Percentiles rank a stretch among this genome's conserved stretches.
These are phyloP conservation scores for Linnaemya tessellans DNA, from an alignment of 2,888 invertebrate genomes.

Conservation along the genomic window DNA sequence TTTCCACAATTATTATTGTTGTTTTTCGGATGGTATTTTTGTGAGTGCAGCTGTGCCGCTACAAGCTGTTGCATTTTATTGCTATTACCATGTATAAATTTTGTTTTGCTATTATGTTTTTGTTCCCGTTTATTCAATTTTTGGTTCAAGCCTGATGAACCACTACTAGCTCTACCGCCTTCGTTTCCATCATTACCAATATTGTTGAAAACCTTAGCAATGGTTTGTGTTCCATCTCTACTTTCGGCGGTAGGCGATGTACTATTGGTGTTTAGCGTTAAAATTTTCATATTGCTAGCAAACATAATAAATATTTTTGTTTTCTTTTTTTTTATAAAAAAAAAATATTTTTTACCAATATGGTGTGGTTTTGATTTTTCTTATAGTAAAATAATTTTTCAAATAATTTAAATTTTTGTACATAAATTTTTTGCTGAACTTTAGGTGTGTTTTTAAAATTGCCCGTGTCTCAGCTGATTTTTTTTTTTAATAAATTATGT, in stretches of 20 bases:
- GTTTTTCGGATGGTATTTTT: constrained; percentile 63
- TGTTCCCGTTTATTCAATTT: constrained; percentile 67
- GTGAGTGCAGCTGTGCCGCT: constrained; percentile 47
- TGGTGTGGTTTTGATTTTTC: background rate
- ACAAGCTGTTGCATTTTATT: constrained; percentile 62
- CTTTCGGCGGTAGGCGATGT: constrained; percentile 27
- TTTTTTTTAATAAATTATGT: constrained; percentile 25
- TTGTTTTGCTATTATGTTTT: constrained; percentile 68
- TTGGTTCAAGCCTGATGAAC: constrained; percentile 18
- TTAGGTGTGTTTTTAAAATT: constrained; percentile 70
- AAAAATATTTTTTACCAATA: constrained; percentile 16
- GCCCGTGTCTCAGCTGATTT: constrained; percentile 57
- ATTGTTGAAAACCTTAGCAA: constrained; percentile 66
- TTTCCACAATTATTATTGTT: constrained; percentile 49
- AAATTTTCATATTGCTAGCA: constrained; percentile 78
- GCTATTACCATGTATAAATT: constrained; percentile 54
- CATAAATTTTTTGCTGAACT: constrained; percentile 35
- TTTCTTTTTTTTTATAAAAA: constrained; percentile 1
- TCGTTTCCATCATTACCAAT: constrained; percentile 13
- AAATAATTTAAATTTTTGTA: constrained; percentile 32
- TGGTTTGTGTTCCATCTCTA: constrained; percentile 66
- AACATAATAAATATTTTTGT: constrained; percentile 64
- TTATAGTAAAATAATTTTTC: constrained; percentile 42
- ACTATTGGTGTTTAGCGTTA: constrained; percentile 74
- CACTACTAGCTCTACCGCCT: constrained; percentile 7